A percentile compares a stretch with the other conserved stretches of the same genome.
Conservation (phyloP, 2,888 invertebrate species). For the Noctua janthina region DNA sequence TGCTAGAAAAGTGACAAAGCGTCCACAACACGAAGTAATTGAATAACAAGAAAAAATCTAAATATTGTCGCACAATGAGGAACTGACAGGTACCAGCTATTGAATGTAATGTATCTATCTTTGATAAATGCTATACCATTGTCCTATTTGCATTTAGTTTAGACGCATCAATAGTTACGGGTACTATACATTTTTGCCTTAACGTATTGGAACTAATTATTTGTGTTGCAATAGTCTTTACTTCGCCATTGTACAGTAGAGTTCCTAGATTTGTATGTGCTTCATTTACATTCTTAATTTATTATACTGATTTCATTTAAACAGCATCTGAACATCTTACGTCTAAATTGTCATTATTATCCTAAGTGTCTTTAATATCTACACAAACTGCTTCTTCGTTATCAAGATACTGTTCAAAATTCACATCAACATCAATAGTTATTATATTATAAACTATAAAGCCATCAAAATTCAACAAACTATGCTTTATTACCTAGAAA, state of each 20-base stretch:
- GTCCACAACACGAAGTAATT: conserved; percentile 44
- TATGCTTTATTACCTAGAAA: conserved; percentile 69
- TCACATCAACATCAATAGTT: conserved; percentile 31
- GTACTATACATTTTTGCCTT: not conserved
- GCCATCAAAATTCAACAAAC: conserved; percentile 61
- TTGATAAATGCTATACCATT: not conserved
- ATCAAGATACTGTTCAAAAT: conserved; percentile 1
- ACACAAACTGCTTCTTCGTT: not conserved
- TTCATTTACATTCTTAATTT: not conserved
- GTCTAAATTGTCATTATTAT: not conserved
- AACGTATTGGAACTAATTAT: not conserved
- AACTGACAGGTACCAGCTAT: conserved; percentile 19
- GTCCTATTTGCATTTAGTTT: conserved; percentile 19
- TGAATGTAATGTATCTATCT: conserved; percentile 33
- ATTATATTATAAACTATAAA: conserved; percentile 39
- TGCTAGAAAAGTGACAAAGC: conserved; percentile 51
- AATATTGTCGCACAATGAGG: conserved; percentile 40
- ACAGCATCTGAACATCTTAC: not conserved
- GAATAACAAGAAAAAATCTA: conserved; percentile 56
- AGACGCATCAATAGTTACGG: not conserved
- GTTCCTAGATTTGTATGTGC: no score
- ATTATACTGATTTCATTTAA: not conserved
- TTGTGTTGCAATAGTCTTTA: not conserved
- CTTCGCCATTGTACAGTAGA: not conserved
- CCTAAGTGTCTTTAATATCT: not conserved